Base-by-base conservation (phyloP, 2,888 invertebrate species). In the Pandemis cinnamomeana region DNA sequence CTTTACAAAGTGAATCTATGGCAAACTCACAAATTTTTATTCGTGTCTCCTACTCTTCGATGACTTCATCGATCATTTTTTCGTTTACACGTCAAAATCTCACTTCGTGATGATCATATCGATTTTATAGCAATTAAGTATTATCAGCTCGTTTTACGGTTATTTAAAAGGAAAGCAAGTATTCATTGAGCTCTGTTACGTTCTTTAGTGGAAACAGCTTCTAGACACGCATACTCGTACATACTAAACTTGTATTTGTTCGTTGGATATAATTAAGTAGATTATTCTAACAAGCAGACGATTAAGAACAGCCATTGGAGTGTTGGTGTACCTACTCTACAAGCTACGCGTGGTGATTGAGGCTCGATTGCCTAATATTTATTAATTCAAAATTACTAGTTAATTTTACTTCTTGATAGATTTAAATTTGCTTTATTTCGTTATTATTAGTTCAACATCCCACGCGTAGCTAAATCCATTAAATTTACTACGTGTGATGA, bases 281-380 rank as follows among this genome's bases (percentile, higher is more conserved):
- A 58, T 51, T 11, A 63, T 51, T 73, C 69, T 69, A 73, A 69
- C 48, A 69, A 64, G 69, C 73, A 64, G 58, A 66, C 73, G 60
- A 15, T 64, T 69, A 55, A 69, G 2, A 81, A 79, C 76, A 79
- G 83, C 75, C 71, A 77, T 20, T 78, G 78, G 51, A 64, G 51
- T 70, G 63, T 64, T 27, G 36, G 58, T 62, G 68, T 20, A 20
- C 20, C 20, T 68, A 63, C 20, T 55, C 42, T 69, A 44, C 27
- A 64, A 60, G 69, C 64, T 58, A 66, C 42, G 60, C 51, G 36
- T 60, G 60, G 60, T 60, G 44, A 36, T 66, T 53, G 60, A 60
- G 42, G 64, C 27, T 55, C 8, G 15, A 20, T 11, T 48, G 13
- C 8, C 27, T 53, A 20, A 55, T 8, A 55, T 20, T 8, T 51